Percentiles rank a stretch among this genome's conserved stretches.
These are phyloP conservation scores for Canis aureus DNA, from an alignment of 2,113 vertebrate genomes.

Conservation along the genomic window DNA sequence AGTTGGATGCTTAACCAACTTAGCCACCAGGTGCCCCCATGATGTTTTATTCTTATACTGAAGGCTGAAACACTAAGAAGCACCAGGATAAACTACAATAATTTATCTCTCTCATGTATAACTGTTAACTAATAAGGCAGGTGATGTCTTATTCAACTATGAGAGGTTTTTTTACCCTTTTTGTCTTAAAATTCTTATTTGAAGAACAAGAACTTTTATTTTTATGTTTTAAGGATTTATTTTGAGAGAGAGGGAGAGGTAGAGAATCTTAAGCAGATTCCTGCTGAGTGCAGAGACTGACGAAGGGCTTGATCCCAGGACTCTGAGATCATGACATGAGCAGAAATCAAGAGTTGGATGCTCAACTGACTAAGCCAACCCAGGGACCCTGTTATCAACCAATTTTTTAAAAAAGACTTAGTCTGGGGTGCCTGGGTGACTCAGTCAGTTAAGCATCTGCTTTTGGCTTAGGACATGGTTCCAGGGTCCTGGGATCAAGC, in stretches of 20 bases:
- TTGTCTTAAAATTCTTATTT: slow-evolving; percentile 61
- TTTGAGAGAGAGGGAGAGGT: not conserved
- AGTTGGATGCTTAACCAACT: not conserved
- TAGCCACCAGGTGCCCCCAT: not conserved
- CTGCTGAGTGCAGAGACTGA: not conserved
- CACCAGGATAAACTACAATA: slow-evolving; percentile 30
- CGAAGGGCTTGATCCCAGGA: not conserved
- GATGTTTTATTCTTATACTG: not conserved
- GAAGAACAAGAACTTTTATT: not conserved
- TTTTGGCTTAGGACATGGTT: too few species aligned
- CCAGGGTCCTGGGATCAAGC: too few species aligned
- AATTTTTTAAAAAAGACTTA: slow-evolving; percentile 1
- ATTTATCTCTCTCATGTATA: slow-evolving; percentile 20
- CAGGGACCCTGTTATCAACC: not conserved
- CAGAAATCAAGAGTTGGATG: not conserved
- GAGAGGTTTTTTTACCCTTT: slow-evolving; percentile 9
- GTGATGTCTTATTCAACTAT: slow-evolving; percentile 12
- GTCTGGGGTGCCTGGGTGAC: not conserved
- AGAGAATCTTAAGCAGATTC: not conserved
- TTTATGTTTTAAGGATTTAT: not conserved
- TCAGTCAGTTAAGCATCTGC: too few species aligned
- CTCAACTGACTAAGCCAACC: not conserved
- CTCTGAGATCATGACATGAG: not conserved
- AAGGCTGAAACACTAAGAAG: slow-evolving; percentile 18
- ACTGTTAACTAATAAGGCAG: not conserved